These are phyloP conservation scores for Boleophthalmus pectinirostris DNA, from an alignment of 2,113 vertebrate genomes.

Conservation along the genomic window DNA sequence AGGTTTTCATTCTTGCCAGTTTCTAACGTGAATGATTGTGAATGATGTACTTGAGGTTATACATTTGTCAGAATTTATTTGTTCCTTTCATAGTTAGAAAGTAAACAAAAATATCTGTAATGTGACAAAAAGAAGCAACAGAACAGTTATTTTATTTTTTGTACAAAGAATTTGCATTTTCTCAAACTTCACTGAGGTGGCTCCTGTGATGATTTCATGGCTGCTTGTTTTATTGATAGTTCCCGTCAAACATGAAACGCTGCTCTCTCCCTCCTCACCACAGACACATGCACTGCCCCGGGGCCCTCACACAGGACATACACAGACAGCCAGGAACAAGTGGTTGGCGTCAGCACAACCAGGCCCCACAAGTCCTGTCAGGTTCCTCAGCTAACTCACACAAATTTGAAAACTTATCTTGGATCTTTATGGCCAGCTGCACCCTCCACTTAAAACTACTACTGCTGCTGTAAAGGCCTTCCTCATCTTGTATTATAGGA, in stretches of 20 bases:
- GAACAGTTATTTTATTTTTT: background rate
- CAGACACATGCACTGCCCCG: constrained; percentile 60
- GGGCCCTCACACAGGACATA: constrained; percentile 69
- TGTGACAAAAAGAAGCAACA: too few species aligned
- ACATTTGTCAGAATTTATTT: background rate
- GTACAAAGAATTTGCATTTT: constrained; percentile 18
- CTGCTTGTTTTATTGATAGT: constrained; percentile 65
- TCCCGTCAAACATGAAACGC: constrained; percentile 69
- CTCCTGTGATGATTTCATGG: constrained; percentile 51
- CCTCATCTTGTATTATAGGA: constrained; percentile 52
- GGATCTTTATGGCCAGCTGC: constrained; percentile 72
- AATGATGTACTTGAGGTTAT: background rate
- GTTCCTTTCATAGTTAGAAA: background rate
- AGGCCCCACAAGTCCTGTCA: constrained; percentile 64
- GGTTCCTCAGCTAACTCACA: constrained; percentile 52
- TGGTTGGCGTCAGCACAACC: constrained; percentile 68
- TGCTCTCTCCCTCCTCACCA: constrained; percentile 58
- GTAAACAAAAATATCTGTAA: too few species aligned
- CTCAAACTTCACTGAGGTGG: constrained; percentile 52
- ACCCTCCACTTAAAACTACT: constrained; percentile 69
- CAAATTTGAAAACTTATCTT: constrained; percentile 65
- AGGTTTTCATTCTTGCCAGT: background rate
- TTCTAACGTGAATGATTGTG: background rate
- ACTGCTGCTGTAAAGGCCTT: constrained; percentile 69
- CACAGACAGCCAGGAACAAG: constrained; percentile 69